These are phyloP conservation scores for Chrysodeixis includens DNA, from an alignment of 2,888 invertebrate genomes.

Conservation along the genomic window DNA sequence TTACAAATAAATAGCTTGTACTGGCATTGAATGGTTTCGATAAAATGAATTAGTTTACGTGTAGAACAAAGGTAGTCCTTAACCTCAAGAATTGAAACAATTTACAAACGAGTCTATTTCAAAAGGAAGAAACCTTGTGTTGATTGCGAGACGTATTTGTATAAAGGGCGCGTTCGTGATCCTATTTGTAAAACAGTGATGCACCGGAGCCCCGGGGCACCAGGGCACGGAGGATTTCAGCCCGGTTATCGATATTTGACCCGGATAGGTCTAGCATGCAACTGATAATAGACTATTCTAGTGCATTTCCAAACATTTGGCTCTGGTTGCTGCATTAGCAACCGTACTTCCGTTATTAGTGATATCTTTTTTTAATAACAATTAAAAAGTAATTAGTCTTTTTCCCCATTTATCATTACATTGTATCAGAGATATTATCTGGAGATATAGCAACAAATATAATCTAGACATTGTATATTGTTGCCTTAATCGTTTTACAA, in stretches of 20 bases:
- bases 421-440: not conserved
- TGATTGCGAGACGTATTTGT: constrained; percentile 56
- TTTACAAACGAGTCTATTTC: constrained; percentile 53
- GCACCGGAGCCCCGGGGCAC: not conserved
- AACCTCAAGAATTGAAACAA: constrained; percentile 27
- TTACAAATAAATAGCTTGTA: not conserved
- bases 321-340: constrained; percentile 5
- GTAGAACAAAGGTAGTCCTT: constrained; percentile 28
- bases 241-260: constrained; percentile 44
- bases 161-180: constrained; percentile 64
- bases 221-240: not conserved
- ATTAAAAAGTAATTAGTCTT: not conserved
- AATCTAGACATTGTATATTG: not conserved
- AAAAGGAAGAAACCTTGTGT: constrained; percentile 55
- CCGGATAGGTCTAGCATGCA: constrained; percentile 46
- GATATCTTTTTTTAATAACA: not conserved
- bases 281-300: constrained; percentile 36
- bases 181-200: constrained; percentile 43
- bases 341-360: not conserved
- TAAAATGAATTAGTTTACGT: constrained; percentile 16
- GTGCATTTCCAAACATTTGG: constrained; percentile 22
- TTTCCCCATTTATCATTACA: not conserved
- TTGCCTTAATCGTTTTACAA: not conserved
- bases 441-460: not conserved
- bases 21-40: constrained; percentile 42